Percentiles rank a stretch among this genome's conserved stretches.
phyloP scores from a whole-genome alignment of 2,888 invertebrate species.

The Protophormia terraenovae region DNA sequence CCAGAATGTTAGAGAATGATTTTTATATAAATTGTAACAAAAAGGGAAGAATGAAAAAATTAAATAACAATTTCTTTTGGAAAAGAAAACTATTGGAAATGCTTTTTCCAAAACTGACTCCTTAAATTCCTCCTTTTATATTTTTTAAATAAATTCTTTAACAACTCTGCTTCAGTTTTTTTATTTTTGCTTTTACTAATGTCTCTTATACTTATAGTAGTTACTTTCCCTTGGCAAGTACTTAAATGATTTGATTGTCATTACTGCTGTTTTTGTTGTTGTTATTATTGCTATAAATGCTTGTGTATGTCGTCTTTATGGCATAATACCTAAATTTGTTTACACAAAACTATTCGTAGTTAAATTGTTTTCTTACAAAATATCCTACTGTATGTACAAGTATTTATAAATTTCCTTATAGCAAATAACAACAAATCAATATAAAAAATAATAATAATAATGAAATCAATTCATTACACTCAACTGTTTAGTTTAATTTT shows the following conservation, averaged over 20 bases:
- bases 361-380: slow-evolving; percentile 34
- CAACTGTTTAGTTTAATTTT: neutral
- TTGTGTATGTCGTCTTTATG: neutral
- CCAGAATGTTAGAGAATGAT: slow-evolving; percentile 1
- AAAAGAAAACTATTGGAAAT: no score
- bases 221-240: neutral
- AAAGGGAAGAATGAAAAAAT: no score
- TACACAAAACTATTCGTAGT: slow-evolving; percentile 18
- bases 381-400: neutral
- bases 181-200: neutral
- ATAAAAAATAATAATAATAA: neutral
- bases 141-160: neutral
- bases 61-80: no score
- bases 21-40: no score
- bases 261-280: neutral
- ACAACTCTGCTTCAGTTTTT: neutral
- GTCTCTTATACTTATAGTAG: neutral
- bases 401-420: neutral
- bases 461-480: slow-evolving; percentile 11
- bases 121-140: no score
- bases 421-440: slow-evolving; percentile 23
- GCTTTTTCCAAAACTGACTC: no score
- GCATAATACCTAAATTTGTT: slow-evolving; percentile 50
- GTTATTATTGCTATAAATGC: neutral
- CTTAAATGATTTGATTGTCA: slow-evolving; percentile 17